Percentiles rank a stretch among this genome's conserved stretches.
Conservation (phyloP, 1,140 invertebrate species). For the Diuraphis noxia region DNA sequence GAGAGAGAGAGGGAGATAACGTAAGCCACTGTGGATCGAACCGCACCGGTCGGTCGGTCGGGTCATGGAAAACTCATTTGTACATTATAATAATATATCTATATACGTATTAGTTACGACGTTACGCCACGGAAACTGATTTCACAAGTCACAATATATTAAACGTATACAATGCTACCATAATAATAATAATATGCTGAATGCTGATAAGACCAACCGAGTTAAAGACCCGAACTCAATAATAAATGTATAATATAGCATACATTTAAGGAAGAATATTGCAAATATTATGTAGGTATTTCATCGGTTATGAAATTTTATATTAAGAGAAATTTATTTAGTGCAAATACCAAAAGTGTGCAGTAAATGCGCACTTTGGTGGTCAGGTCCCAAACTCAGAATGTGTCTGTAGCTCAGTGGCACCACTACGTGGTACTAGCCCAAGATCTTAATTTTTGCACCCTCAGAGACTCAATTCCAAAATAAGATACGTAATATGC, state of each 20-base stretch:
- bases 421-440: too few relatives aligned
- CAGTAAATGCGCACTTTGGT: background rate
- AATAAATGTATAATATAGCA: background rate
- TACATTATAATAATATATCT: background rate
- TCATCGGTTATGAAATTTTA: background rate
- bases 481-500: background rate
- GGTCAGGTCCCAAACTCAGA: background rate
- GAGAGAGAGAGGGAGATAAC: background rate
- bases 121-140: constrained; percentile 11
- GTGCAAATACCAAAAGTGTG: background rate
- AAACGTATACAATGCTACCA: background rate
- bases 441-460: background rate
- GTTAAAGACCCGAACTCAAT: background rate
- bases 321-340: background rate
- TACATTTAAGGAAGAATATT: background rate
- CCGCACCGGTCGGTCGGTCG: background rate
- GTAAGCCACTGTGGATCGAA: background rate
- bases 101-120: background rate
- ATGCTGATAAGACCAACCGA: background rate
- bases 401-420: background rate
- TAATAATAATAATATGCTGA: too few relatives aligned
- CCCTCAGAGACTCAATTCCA: background rate
- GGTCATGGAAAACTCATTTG: constrained; percentile 24
- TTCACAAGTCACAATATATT: background rate
- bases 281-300: background rate